phyloP scores from a whole-genome alignment of 92 coral and sea anemone species.

The Phymanthus crucifer region DNA sequence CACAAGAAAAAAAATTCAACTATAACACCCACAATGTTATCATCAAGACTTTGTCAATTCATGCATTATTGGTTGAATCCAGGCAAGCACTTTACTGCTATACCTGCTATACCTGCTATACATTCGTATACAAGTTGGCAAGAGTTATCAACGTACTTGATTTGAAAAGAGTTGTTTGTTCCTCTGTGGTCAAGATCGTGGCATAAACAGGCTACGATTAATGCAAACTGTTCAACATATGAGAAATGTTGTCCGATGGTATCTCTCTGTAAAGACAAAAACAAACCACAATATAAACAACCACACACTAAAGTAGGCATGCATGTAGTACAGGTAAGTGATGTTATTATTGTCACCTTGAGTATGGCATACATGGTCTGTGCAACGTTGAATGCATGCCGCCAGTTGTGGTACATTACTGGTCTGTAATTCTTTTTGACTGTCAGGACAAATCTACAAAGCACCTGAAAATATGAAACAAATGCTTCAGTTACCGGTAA shows the following conservation, averaged over 20 bases:
- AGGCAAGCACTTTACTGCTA: neutral
- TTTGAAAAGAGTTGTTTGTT: conserved; percentile 96
- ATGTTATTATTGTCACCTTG: conserved; percentile 62
- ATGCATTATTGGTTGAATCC: too few species aligned
- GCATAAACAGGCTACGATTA: conserved; percentile 92
- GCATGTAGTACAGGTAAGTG: neutral
- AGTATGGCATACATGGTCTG: conserved; percentile 97
- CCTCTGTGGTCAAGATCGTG: conserved; percentile 99
- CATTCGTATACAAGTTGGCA: neutral
- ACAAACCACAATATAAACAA: neutral
- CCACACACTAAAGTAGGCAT: neutral
- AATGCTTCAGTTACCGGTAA: neutral
- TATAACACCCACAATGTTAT: too few species aligned
- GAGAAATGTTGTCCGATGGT: conserved; percentile 56
- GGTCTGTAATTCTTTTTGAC: conserved; percentile 97
- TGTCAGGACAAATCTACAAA: conserved; percentile 93
- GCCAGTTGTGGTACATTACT: conserved; percentile 98
- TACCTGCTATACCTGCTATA: neutral
- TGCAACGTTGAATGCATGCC: conserved; percentile 99
- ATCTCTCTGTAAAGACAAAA: conserved; percentile 44
- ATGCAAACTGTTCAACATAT: conserved; percentile 77
- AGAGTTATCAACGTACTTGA: conserved; percentile 65
- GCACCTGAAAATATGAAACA: conserved; percentile 53
- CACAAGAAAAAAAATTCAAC: too few species aligned
- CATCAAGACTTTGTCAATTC: too few species aligned